Evolutionary conservation across 2,888 invertebrate species (phyloP).

Genomic region (Polyommatus icarus): DNA sequence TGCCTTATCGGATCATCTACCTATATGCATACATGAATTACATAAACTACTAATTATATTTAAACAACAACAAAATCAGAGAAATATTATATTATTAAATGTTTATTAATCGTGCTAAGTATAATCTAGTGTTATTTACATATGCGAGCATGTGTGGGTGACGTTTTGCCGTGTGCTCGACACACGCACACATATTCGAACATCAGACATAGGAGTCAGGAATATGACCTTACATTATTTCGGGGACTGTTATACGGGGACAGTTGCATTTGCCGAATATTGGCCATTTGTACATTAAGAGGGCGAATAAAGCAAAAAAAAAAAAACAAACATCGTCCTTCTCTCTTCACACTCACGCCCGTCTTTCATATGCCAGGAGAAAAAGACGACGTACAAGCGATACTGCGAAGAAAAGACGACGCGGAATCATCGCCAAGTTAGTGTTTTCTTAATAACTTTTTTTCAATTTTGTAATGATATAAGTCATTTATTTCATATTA

Average conservation of each 20-base stretch:
- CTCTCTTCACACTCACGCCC: no score
- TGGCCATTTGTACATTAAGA: constrained; percentile 2
- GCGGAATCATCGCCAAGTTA: no score
- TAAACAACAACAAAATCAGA: constrained; percentile 26
- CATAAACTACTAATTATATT: constrained; percentile 24
- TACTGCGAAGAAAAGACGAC: no score
- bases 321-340: no score
- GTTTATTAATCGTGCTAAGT: constrained; percentile 22
- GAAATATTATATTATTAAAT: constrained; percentile 28
- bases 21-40: constrained; percentile 23
- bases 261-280: neutral
- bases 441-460: no score
- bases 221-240: constrained; percentile 7
- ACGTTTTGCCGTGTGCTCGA: neutral
- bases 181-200: neutral
- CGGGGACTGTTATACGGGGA: neutral
- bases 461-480: no score
- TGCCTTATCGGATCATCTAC: neutral
- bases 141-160: neutral
- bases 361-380: no score
- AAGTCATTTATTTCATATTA: no score
- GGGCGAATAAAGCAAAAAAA: neutral
- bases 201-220: neutral
- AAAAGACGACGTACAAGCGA: no score
- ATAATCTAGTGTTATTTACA: constrained; percentile 23